Evolutionary conservation across 2,797 vertebrate species (phyloP).

Genomic region (Clarias platycephalus): DNA sequence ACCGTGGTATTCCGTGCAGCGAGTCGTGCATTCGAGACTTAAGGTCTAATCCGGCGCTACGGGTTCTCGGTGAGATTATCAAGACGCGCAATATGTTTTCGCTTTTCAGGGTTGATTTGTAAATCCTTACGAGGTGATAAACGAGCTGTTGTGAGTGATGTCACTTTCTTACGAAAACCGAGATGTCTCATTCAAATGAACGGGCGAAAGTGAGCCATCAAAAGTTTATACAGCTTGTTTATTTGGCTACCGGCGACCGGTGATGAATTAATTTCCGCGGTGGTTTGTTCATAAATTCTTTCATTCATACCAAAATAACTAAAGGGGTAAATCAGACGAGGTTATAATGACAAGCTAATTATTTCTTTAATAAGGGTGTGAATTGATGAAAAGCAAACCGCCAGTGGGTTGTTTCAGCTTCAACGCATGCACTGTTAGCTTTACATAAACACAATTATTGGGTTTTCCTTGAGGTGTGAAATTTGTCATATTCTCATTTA

Average conservation of each 20-base stretch:
- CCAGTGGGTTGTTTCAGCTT: conserved; percentile 25
- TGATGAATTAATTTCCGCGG: background rate
- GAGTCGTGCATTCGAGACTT: background rate
- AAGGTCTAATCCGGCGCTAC: background rate
- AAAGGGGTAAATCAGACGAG: background rate
- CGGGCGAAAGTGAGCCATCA: background rate
- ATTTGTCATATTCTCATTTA: conserved; percentile 40
- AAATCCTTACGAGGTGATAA: conserved; percentile 35
- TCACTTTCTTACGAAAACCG: conserved; percentile 18
- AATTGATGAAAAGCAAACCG: conserved; percentile 50
- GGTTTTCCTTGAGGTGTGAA: conserved; percentile 47
- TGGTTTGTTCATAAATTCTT: background rate
- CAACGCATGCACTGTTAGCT: conserved; percentile 48
- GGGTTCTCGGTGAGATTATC: conserved; percentile 10
- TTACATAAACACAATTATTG: conserved; percentile 40
- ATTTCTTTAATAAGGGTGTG: conserved; percentile 37
- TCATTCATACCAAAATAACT: background rate
- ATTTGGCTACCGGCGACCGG: background rate
- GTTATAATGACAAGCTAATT: conserved; percentile 42
- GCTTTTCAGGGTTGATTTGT: conserved; percentile 32
- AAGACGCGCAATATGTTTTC: conserved; percentile 20
- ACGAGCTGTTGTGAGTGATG: conserved; percentile 27
- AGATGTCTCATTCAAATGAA: background rate
- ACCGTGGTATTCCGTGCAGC: conserved; percentile 2
- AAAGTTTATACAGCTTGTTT: background rate